Evolutionary conservation across 2,113 vertebrate species (phyloP).

Genomic region (Calypte anna): DNA sequence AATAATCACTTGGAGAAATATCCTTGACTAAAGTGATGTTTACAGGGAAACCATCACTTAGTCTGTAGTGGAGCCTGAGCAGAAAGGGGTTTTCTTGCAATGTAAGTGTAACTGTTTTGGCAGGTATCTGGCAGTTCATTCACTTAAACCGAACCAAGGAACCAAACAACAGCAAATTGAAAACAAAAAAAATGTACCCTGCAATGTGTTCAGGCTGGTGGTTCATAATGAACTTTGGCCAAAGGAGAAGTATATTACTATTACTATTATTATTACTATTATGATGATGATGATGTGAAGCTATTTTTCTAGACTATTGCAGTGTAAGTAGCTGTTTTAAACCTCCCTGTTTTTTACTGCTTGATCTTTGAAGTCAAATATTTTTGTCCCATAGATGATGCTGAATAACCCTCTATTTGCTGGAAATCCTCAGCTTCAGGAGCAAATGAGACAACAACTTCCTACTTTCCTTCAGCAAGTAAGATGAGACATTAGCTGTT

Average conservation of each 20-base stretch:
- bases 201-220: neutral
- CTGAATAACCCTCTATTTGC: slow-evolving; percentile 92
- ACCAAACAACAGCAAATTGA: accelerated
- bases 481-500: slow-evolving; percentile 63
- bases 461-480: slow-evolving; percentile 91
- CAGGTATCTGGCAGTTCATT: neutral
- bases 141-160: neutral
- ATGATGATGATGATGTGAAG: neutral
- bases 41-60: neutral
- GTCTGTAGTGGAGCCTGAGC: neutral
- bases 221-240: neutral
- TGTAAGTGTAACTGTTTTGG: neutral
- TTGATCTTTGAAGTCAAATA: slow-evolving; percentile 64
- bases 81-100: neutral
- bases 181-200: neutral
- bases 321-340: neutral
- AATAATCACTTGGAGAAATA: neutral
- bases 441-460: slow-evolving; percentile 91
- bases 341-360: neutral
- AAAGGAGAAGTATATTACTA: neutral
- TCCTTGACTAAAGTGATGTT: neutral
- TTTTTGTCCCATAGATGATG: slow-evolving; percentile 85
- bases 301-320: neutral
- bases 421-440: slow-evolving; percentile 90
- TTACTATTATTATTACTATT: neutral